Percentiles rank a stretch among this genome's conserved stretches.
Evolutionary conservation across 2,113 vertebrate genomes (phyloP).

Genomic region (Tenebrosternarchus preto): DNA sequence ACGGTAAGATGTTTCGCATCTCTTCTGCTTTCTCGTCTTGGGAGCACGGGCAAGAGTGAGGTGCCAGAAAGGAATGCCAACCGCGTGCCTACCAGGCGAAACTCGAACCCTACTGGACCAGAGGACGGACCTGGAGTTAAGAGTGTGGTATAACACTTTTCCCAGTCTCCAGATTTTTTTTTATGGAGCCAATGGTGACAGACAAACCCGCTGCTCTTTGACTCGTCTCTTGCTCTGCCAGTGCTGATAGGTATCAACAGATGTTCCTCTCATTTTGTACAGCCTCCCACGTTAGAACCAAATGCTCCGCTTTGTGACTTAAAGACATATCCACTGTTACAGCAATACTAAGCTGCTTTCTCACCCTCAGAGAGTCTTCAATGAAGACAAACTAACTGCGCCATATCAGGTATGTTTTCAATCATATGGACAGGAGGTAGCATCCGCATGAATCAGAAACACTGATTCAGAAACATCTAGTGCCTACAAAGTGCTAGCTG

Average conservation of each 20-base stretch:
- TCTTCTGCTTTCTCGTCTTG: not conserved
- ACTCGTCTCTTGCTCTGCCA: not conserved
- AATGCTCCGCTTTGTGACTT: slow-evolving; percentile 6
- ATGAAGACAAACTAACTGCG: slow-evolving; percentile 14
- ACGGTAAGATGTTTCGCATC: slow-evolving; percentile 19
- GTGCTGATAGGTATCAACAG: not conserved
- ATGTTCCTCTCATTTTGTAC: not conserved
- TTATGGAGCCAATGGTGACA: not conserved
- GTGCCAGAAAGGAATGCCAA: too few relatives aligned
- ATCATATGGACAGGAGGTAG: slow-evolving; percentile 41
- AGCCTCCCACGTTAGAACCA: slow-evolving; percentile 1
- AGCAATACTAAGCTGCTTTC: not conserved
- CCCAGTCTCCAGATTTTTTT: not conserved
- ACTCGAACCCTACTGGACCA: not conserved
- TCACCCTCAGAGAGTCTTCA: not conserved
- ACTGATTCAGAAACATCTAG: slow-evolving; percentile 14
- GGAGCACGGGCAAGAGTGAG: not conserved
- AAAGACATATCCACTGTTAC: not conserved
- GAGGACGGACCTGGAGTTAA: not conserved
- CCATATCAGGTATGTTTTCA: slow-evolving; percentile 18
- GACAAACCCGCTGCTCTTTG: not conserved
- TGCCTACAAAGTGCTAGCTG: slow-evolving; percentile 40
- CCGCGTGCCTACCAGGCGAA: too few relatives aligned
- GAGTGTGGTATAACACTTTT: too few relatives aligned
- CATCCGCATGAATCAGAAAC: slow-evolving; percentile 37